Percentiles rank a stretch among this genome's conserved stretches.
Evolutionary conservation across 2,888 invertebrate species (phyloP).

Genomic region (Cheilosia variabilis): DNA sequence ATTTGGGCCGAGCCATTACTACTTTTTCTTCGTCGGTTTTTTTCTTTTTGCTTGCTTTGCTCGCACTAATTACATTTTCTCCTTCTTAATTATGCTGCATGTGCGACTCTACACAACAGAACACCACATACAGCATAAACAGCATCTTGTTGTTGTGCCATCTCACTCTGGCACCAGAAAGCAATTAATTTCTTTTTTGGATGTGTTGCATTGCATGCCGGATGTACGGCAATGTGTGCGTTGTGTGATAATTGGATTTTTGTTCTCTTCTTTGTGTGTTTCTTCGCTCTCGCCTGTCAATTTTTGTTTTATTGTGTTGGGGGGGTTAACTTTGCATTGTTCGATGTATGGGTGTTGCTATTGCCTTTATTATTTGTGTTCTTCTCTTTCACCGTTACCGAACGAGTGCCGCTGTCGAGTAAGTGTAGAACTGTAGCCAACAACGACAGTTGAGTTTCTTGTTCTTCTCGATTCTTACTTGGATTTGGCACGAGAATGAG

Average conservation of each 20-base stretch:
- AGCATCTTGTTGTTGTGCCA: constrained; percentile 72
- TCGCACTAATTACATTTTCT: constrained; percentile 75
- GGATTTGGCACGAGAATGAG: background rate
- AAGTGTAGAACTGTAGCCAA: too few relatives aligned
- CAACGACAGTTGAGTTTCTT: background rate
- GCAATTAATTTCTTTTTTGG: constrained; percentile 75
- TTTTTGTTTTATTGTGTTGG: constrained; percentile 57
- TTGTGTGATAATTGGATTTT: constrained; percentile 76
- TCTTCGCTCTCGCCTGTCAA: constrained; percentile 64
- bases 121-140: constrained; percentile 55
- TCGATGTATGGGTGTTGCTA: constrained; percentile 38
- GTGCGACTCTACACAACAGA: constrained; percentile 58
- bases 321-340: constrained; percentile 24
- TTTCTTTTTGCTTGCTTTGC: constrained; percentile 55
- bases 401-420: too few relatives aligned
- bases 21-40: background rate
- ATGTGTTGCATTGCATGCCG: constrained; percentile 74
- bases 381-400: constrained; percentile 1
- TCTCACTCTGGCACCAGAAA: constrained; percentile 72
- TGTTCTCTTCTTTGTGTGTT: constrained; percentile 70
- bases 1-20: constrained; percentile 68
- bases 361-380: constrained; percentile 37
- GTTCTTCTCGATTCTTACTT: constrained; percentile 5
- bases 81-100: constrained; percentile 76
- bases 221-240: constrained; percentile 73